These are phyloP conservation scores for Anhinga rufa DNA, from an alignment of 2,113 vertebrate species.

Conservation along the genomic window DNA sequence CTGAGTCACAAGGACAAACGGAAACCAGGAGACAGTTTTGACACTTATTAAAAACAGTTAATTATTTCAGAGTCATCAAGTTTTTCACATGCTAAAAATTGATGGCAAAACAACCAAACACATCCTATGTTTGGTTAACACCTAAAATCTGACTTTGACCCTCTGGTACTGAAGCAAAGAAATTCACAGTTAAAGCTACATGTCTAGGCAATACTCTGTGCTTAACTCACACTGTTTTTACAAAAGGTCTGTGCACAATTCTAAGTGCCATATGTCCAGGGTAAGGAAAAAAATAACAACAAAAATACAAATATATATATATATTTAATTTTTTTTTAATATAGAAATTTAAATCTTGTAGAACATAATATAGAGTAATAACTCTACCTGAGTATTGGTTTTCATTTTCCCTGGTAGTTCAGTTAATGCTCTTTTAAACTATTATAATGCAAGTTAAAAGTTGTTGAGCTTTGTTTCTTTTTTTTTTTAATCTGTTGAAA, in stretches of 20 bases:
- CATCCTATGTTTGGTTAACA: slow-evolving; percentile 47
- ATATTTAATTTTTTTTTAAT: not conserved
- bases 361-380: not conserved
- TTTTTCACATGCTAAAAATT: slow-evolving; percentile 24
- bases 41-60: not conserved
- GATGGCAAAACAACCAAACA: slow-evolving; percentile 7
- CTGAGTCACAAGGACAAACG: not conserved
- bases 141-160: slow-evolving; percentile 43
- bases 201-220: slow-evolving; percentile 18
- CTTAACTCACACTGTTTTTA: slow-evolving; percentile 52
- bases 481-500: not conserved
- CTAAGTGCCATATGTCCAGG: slow-evolving; percentile 55
- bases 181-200: slow-evolving; percentile 53
- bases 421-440: slow-evolving; percentile 4
- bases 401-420: slow-evolving; percentile 3
- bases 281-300: slow-evolving; percentile 23
- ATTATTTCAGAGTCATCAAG: slow-evolving; percentile 24
- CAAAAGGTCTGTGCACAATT: slow-evolving; percentile 42
- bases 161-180: slow-evolving; percentile 27
- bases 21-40: not conserved
- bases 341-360: not conserved
- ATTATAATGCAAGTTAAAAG: not conserved
- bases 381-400: not conserved
- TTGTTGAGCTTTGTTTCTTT: not conserved
- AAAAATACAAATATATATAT: slow-evolving; percentile 5